A percentile compares a stretch with the other conserved stretches of the same genome.
Conservation (phyloP, 1,140 invertebrate species). For the Cydia fagiglandana region DNA sequence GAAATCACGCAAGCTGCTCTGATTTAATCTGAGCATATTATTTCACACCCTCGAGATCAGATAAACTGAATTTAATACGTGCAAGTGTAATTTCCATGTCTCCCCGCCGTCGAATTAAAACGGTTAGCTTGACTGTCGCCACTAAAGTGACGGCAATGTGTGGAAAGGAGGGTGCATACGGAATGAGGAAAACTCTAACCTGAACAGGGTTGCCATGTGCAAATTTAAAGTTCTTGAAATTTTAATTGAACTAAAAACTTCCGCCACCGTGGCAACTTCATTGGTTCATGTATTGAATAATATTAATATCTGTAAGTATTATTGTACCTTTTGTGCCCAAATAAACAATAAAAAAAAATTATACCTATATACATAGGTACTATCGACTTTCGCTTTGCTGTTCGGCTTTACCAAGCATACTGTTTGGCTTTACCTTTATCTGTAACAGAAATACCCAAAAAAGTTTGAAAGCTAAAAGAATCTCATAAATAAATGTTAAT, state of each 20-base stretch:
- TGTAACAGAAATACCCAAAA: too few species aligned
- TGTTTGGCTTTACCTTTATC: too few species aligned
- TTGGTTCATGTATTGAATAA: too few species aligned
- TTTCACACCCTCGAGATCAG: constrained; percentile 13
- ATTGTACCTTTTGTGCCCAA: too few species aligned
- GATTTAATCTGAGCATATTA: constrained; percentile 21
- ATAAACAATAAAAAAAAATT: too few species aligned
- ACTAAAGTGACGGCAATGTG: constrained; percentile 39
- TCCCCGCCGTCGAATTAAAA: constrained; percentile 26
- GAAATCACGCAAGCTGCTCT: background rate
- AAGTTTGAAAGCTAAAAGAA: too few species aligned
- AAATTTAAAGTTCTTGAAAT: background rate
- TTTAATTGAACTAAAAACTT: too few species aligned
- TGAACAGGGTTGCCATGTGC: background rate
- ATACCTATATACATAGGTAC: too few species aligned
- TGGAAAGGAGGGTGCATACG: constrained; percentile 44
- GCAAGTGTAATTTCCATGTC: constrained; percentile 22
- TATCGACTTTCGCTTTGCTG: background rate
- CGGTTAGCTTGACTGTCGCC: constrained; percentile 36
- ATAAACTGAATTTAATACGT: constrained; percentile 28
- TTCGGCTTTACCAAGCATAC: too few species aligned
- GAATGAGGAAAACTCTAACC: constrained; percentile 40
- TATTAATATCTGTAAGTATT: too few species aligned
- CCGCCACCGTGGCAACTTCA: too few species aligned
- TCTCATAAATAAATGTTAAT: too few species aligned